Evolutionary conservation across 2,888 invertebrate genomes (phyloP).

Genomic region (Ethmia dodecea): DNA sequence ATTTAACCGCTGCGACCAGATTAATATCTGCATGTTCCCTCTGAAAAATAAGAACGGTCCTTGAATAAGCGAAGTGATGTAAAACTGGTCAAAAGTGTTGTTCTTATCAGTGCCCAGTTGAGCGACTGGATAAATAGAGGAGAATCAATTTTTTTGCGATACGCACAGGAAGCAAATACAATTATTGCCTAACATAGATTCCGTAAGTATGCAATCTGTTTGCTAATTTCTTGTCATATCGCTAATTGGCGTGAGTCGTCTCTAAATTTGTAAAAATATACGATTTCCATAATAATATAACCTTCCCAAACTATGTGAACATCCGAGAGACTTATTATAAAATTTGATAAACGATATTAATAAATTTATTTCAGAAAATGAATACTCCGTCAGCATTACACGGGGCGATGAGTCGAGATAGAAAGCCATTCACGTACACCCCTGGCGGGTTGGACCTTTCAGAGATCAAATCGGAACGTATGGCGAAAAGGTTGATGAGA

Average conservation of each 20-base stretch:
- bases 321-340: conserved; percentile 14
- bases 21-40: conserved; percentile 64
- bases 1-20: conserved; percentile 70
- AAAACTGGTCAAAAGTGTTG: conserved; percentile 46
- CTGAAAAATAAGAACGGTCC: conserved; percentile 56
- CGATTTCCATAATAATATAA: too few relatives aligned
- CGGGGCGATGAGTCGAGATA: conserved; percentile 94
- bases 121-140: conserved; percentile 40
- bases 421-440: conserved; percentile 96
- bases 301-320: too few relatives aligned
- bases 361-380: conserved; percentile 64
- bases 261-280: conserved; percentile 35
- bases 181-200: conserved; percentile 38
- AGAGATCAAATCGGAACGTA: conserved; percentile 92
- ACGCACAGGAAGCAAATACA: conserved; percentile 52
- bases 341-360: conserved; percentile 29
- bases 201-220: conserved; percentile 65
- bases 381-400: conserved; percentile 91
- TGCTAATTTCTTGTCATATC: conserved; percentile 62
- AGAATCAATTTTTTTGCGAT: conserved; percentile 22
- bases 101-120: conserved; percentile 34
- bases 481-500: conserved; percentile 84
- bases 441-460: conserved; percentile 95
- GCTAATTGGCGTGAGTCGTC: conserved; percentile 49
- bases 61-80: conserved; percentile 47